Conservation (phyloP, 2,797 vertebrate genomes). For the Rhabdomys pumilio region DNA sequence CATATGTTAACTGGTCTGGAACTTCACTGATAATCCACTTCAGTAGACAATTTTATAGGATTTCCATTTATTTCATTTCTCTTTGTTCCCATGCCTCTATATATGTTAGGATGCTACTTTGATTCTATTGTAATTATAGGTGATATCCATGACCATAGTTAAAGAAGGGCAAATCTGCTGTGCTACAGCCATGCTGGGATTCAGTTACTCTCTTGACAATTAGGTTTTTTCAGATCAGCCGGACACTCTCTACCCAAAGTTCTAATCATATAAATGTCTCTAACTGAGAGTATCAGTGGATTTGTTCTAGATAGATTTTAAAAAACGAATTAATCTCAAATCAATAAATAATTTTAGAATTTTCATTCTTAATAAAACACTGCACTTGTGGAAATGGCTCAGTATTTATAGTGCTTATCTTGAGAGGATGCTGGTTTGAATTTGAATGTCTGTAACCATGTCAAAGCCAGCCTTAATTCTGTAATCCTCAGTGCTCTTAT, state of each 20-base stretch:
- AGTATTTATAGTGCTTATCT: background rate
- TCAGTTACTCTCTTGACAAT: background rate
- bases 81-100: no score
- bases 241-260: background rate
- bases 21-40: background rate
- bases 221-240: background rate
- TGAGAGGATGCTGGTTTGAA: background rate
- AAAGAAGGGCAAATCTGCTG: accelerated
- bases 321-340: background rate
- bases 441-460: background rate
- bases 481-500: background rate
- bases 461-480: background rate
- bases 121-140: background rate
- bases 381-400: background rate
- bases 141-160: accelerated
- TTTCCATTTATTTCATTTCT: background rate
- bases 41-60: background rate
- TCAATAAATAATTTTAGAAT: background rate
- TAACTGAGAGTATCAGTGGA: background rate
- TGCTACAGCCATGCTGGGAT: no score
- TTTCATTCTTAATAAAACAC: background rate
- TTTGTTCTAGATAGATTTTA: background rate
- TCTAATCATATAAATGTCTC: background rate
- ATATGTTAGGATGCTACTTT: background rate
- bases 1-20: background rate